These are phyloP conservation scores for Larimichthys crocea DNA, from an alignment of 2,113 vertebrate species.

Conservation along the genomic window DNA sequence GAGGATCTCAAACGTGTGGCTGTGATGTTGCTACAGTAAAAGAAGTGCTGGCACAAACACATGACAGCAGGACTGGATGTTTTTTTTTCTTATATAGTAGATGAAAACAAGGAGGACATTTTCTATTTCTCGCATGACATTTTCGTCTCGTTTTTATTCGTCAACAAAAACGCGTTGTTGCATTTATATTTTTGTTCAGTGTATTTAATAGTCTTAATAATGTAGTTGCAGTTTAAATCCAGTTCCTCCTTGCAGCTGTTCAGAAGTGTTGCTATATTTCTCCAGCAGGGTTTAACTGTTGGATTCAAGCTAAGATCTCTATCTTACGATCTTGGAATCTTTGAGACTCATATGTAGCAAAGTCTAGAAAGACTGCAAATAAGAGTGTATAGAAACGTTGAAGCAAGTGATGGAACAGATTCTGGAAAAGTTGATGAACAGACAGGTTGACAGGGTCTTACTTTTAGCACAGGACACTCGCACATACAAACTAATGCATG, in stretches of 20 bases:
- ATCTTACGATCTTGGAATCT: neutral
- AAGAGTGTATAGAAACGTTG: neutral
- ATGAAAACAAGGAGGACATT: no score
- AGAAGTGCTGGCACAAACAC: no score
- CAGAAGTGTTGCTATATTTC: neutral
- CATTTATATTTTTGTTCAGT: no score
- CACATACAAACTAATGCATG: constrained; percentile 5
- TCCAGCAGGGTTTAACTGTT: neutral
- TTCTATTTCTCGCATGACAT: no score
- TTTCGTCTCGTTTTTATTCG: no score
- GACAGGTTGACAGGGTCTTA: neutral
- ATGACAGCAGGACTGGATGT: no score
- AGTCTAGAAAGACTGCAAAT: constrained; percentile 1
- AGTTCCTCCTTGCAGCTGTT: neutral
- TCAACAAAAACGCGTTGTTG: no score
- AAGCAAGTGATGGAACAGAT: constrained; percentile 12
- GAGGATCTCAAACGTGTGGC: no score
- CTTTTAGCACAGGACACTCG: neutral
- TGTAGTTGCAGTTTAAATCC: neutral
- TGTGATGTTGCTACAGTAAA: no score
- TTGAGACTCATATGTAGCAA: constrained; percentile 7
- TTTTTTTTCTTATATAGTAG: no score
- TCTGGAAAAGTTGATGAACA: neutral
- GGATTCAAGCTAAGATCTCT: constrained; percentile 26
- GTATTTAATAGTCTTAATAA: neutral